phyloP scores from a whole-genome alignment of 2,113 vertebrate genomes.

The Chlorocebus sabaeus region DNA sequence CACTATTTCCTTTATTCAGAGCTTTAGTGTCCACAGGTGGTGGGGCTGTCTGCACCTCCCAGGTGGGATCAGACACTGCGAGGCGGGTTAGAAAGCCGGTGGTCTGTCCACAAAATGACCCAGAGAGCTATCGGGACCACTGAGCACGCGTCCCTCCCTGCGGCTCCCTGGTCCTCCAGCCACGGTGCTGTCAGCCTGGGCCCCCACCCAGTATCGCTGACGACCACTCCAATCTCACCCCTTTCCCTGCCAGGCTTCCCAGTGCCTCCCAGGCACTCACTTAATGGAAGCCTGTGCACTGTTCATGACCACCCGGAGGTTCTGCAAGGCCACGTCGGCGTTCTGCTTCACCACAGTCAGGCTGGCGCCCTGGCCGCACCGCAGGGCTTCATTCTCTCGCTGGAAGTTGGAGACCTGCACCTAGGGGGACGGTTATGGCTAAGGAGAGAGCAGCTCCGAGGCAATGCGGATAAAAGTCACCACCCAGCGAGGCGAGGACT shows the following conservation, averaged over 20 bases:
- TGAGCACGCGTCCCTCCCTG: rapidly evolving
- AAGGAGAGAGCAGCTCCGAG: rapidly evolving
- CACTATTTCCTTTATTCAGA: neutral
- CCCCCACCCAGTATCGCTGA: too few species aligned
- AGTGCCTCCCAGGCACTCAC: slow-evolving; percentile 75
- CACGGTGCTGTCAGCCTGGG: rapidly evolving
- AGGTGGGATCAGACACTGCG: rapidly evolving
- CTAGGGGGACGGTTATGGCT: slow-evolving; percentile 65
- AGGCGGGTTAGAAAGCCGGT: rapidly evolving
- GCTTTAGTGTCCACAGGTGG: rapidly evolving
- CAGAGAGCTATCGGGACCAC: rapidly evolving
- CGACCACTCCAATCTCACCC: neutral
- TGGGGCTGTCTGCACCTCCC: rapidly evolving
- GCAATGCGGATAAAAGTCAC: rapidly evolving
- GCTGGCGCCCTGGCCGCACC: slow-evolving; percentile 81
- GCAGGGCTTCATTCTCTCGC: slow-evolving; percentile 83
- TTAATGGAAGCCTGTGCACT: slow-evolving; percentile 85
- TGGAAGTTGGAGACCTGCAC: slow-evolving; percentile 81
- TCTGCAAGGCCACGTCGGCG: slow-evolving; percentile 87
- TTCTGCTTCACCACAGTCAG: slow-evolving; percentile 87
- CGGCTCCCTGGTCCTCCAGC: neutral
- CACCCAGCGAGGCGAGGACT: rapidly evolving
- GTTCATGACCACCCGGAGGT: slow-evolving; percentile 83
- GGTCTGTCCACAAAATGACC: neutral
- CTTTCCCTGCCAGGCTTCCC: rapidly evolving